Evolutionary conservation across 2,888 invertebrate species (phyloP).

Genomic region (Chaetogeoica ovagalla): DNA sequence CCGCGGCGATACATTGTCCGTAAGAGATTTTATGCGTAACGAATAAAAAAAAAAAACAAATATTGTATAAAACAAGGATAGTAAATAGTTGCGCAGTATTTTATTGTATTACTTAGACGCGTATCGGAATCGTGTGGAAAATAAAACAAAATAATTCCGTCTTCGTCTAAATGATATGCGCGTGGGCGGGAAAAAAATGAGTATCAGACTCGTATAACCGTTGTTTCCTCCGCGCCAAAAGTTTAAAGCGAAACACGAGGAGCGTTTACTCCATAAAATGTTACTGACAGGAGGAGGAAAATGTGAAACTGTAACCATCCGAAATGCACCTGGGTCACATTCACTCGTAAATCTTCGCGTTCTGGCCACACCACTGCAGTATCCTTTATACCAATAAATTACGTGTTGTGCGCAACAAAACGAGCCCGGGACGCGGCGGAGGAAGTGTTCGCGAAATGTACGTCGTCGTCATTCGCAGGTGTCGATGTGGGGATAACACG

Average conservation of each 20-base stretch:
- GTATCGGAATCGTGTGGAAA: not conserved
- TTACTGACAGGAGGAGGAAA: constrained; percentile 28
- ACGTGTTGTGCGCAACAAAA: constrained; percentile 20
- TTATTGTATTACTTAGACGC: not conserved
- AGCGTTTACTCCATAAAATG: constrained; percentile 45
- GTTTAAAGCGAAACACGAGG: constrained; percentile 31
- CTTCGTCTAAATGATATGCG: not conserved
- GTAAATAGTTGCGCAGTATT: not conserved
- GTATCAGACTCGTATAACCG: not conserved
- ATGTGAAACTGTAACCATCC: constrained; percentile 22
- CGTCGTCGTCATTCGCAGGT: constrained; percentile 29
- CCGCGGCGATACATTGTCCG: not conserved
- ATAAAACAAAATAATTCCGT: not conserved
- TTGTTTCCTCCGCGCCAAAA: not conserved
- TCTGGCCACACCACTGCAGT: constrained; percentile 35
- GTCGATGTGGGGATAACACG: constrained; percentile 15
- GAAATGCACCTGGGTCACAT: constrained; percentile 47
- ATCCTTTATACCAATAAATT: constrained; percentile 50
- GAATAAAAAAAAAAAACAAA: not conserved
- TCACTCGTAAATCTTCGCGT: constrained; percentile 48
- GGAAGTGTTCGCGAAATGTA: not conserved
- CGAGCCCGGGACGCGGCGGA: not conserved
- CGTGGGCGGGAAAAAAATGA: too few species aligned
- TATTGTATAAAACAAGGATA: too few species aligned
- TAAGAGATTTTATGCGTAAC: too few species aligned